A percentile compares a stretch with the other conserved stretches of the same genome.
phyloP scores from a whole-genome alignment of 2,113 vertebrate genomes.

The Nerophis ophidion region DNA sequence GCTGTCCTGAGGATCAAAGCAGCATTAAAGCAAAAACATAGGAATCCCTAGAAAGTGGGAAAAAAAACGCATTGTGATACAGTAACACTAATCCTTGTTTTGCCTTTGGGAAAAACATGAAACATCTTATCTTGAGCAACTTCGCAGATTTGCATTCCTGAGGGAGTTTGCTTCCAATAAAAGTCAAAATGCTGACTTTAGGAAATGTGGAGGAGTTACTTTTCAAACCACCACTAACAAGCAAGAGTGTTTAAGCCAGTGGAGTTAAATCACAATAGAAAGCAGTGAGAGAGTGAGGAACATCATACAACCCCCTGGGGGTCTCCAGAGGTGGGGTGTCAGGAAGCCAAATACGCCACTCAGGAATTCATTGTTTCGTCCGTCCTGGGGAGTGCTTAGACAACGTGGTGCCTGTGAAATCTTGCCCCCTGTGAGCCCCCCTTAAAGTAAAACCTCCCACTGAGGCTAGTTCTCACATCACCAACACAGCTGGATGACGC shows the following conservation, averaged over 20 bases:
- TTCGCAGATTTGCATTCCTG: slow-evolving; percentile 33
- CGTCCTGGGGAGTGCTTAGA: slow-evolving; percentile 30
- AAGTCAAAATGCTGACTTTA: slow-evolving; percentile 19
- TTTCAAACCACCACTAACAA: neutral
- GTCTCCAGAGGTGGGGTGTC: slow-evolving; percentile 33
- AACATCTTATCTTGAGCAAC: slow-evolving; percentile 35
- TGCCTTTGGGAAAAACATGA: slow-evolving; percentile 29
- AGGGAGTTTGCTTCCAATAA: slow-evolving; percentile 22
- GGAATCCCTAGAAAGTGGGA: slow-evolving; percentile 18
- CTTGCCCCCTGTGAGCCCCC: slow-evolving; percentile 3
- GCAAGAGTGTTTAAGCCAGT: neutral
- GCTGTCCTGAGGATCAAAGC: slow-evolving; percentile 8
- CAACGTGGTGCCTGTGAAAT: slow-evolving; percentile 49
- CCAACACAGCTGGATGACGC: slow-evolving; percentile 36
- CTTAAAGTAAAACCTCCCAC: slow-evolving; percentile 44
- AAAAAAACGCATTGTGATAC: slow-evolving; percentile 11
- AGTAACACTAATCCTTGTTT: slow-evolving; percentile 6
- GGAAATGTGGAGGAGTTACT: slow-evolving; percentile 7
- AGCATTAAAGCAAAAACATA: neutral
- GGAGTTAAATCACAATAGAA: neutral
- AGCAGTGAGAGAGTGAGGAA: slow-evolving; percentile 7
- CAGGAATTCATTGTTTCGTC: slow-evolving; percentile 47
- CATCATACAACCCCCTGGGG: slow-evolving; percentile 6
- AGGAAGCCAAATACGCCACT: slow-evolving; percentile 38
- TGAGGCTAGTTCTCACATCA: slow-evolving; percentile 18